Evolutionary conservation across 2,797 vertebrate genomes (phyloP), one percentile per base, ranked within the genome.

Genomic region (Nannoperca australis): DNA sequence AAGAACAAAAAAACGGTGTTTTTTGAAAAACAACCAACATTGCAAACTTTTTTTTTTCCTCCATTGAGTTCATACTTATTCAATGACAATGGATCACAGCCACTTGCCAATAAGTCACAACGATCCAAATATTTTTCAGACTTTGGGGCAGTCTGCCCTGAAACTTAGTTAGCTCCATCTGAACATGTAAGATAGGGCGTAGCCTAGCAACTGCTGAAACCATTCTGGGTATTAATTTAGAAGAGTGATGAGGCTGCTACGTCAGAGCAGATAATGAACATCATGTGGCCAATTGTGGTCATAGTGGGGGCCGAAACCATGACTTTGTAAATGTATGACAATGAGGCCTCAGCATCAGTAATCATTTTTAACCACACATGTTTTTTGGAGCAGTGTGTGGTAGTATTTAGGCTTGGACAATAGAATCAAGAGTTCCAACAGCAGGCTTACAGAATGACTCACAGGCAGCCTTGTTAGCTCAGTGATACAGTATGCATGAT

Each of bases 401-500:
- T 44, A 34, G 20, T 70, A 36, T 55, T 61, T 30, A 7, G 63
- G 30, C 38, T 38, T 14, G 59, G 54, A 59, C 30, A 65, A 27
- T 32, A 4, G 0, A 32, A 32, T 32, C 4, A 32, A 32, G 30
- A 32, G 30, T 32, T 32, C 30, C 2, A 32, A 32, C 30, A 32
- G 30, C 30, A 75, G 59, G 68, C 68, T 67, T 24, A 36, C 50
- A 32, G 11, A 42, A 49, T 81, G 70, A 81, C 58, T 80, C 78
- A 82, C 45, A 38, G 13, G 38, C 59, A 47, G 56, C 34, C 42
- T 36, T 30, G 20, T 82, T 73, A 58, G 27, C 56, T 73, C 27
- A 40, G n/a, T 47, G 10, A 51, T 47, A 59, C 27, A 30, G n/a
- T 40, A 13, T 30, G 42, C 4, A 54, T 30, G 56, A 64, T 53